Conservation (phyloP, 2,797 vertebrate species). For the Tangara arthus region DNA sequence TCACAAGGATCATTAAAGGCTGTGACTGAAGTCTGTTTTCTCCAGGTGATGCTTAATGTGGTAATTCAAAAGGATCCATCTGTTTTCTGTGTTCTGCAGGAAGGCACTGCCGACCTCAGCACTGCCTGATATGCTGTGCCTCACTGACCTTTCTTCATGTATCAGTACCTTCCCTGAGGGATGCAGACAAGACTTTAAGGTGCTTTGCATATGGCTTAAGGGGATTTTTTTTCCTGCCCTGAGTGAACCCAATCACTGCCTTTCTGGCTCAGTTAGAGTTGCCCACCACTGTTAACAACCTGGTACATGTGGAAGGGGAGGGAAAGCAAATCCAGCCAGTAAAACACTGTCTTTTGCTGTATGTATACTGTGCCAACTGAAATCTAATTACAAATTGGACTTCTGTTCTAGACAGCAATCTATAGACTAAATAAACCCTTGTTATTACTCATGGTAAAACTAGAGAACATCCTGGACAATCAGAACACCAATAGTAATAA, state of each 20-base stretch:
- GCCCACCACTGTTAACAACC: background rate
- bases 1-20: background rate
- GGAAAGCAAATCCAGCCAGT: background rate
- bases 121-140: background rate
- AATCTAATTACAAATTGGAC: background rate
- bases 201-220: background rate
- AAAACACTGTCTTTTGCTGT: background rate
- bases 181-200: background rate
- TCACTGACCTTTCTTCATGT: background rate
- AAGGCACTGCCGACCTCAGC: background rate
- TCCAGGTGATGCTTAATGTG: background rate
- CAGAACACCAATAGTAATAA: background rate
- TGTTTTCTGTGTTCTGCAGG: fast-evolving
- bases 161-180: background rate
- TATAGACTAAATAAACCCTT: background rate
- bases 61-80: background rate
- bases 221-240: background rate
- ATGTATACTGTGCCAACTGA: background rate
- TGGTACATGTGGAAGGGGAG: background rate
- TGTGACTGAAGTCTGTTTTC: background rate
- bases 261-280: background rate
- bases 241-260: fast-evolving
- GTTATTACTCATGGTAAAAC: background rate
- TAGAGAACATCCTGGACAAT: background rate
- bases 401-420: background rate